Conservation (phyloP, 2,888 invertebrate genomes). For the Oscheius sp. region DNA sequence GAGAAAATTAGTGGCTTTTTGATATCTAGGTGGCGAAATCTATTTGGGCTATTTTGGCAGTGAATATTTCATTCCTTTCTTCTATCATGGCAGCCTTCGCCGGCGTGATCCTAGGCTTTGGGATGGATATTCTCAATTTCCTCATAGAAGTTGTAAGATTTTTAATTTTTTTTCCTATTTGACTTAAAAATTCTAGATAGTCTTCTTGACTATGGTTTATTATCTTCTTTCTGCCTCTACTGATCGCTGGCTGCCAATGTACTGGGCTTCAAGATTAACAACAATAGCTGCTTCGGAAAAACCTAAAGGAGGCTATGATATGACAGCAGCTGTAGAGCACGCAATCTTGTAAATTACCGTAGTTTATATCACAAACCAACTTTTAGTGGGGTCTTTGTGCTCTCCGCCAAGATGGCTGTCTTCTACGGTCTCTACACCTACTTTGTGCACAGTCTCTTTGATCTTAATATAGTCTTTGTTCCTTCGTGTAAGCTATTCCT, state of each 20-base stretch:
- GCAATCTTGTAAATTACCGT: conserved; percentile 72
- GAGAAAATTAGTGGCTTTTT: conserved; percentile 16
- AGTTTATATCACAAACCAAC: not conserved
- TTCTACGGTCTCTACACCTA: conserved; percentile 99
- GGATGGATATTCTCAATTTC: conserved; percentile 68
- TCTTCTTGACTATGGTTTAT: conserved; percentile 94
- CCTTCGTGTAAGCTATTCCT: conserved; percentile 55
- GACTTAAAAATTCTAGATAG: conserved; percentile 79
- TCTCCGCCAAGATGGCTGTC: conserved; percentile 92
- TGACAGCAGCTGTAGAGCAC: conserved; percentile 73
- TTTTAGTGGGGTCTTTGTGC: conserved; percentile 87
- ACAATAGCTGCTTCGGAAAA: conserved; percentile 27
- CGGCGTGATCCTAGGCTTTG: conserved; percentile 66
- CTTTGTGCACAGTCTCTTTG: conserved; percentile 93
- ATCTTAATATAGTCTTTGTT: conserved; percentile 89
- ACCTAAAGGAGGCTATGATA: conserved; percentile 32
- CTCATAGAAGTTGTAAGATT: conserved; percentile 62
- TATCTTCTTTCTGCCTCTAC: conserved; percentile 89
- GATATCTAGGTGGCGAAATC: conserved; percentile 63
- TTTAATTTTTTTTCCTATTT: not conserved
- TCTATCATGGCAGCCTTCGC: conserved; percentile 60
- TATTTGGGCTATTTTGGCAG: conserved; percentile 60
- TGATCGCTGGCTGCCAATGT: conserved; percentile 87
- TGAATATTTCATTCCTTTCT: conserved; percentile 63
- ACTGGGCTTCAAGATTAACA: conserved; percentile 69